A percentile compares a stretch with the other conserved stretches of the same genome.
These are phyloP conservation scores for Tetropium fuscum DNA, from an alignment of 2,888 invertebrate genomes.

Conservation along the genomic window DNA sequence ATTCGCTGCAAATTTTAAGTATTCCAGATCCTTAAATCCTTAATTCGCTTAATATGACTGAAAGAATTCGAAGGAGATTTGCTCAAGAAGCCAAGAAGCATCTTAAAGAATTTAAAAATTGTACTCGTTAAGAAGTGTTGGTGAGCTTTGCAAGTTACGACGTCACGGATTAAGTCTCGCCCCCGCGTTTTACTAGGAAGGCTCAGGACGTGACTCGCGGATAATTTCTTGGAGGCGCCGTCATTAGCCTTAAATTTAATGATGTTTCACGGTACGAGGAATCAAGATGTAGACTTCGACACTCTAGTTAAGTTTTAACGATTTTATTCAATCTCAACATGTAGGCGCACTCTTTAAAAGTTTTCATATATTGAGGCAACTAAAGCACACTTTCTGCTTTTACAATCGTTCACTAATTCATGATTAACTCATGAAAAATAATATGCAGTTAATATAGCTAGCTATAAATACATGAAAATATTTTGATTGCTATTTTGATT, in stretches of 20 bases:
- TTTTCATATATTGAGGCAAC: conserved; percentile 16
- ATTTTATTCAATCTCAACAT: conserved; percentile 48
- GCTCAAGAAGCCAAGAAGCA: conserved; percentile 61
- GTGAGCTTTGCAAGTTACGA: conserved; percentile 17
- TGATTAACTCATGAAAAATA: too few species aligned
- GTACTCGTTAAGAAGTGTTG: conserved; percentile 60
- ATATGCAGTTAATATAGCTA: too few species aligned
- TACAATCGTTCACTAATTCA: too few species aligned
- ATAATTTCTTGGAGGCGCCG: conserved; percentile 40
- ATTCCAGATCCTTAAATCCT: conserved; percentile 41
- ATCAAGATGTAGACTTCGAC: conserved; percentile 55
- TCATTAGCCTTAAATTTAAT: conserved; percentile 60
- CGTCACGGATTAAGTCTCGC: conserved; percentile 12
- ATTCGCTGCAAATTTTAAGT: conserved; percentile 37
- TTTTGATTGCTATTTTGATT: too few species aligned
- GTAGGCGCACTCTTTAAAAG: conserved; percentile 27
- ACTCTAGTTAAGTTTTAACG: conserved; percentile 57
- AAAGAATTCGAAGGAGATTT: conserved; percentile 53
- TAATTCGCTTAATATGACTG: conserved; percentile 56
- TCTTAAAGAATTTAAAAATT: conserved; percentile 63
- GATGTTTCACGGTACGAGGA: conserved; percentile 58
- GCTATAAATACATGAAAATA: too few species aligned
- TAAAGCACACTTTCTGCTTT: too few species aligned
- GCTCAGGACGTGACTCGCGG: conserved; percentile 29
- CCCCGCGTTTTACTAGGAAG: not conserved